Percentiles rank a stretch among this genome's conserved stretches.
These are phyloP conservation scores for Atherix ibis DNA, from an alignment of 2,888 invertebrate genomes.

Conservation along the genomic window DNA sequence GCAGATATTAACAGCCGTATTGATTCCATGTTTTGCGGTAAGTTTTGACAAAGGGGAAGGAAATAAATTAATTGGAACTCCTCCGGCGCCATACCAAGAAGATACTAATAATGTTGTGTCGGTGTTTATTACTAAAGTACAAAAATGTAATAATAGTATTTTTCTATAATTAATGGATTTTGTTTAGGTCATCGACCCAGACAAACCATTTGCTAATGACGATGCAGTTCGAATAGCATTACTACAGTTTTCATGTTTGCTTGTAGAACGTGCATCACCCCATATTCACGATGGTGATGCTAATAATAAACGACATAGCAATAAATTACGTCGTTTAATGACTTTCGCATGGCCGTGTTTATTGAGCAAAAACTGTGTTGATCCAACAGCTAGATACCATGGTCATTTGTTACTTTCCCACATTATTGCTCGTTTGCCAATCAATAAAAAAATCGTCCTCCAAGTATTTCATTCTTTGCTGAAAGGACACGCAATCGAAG, in stretches of 20 bases:
- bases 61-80: constrained; percentile 72
- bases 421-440: constrained; percentile 94
- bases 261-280: constrained; percentile 89
- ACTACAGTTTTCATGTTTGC: constrained; percentile 83
- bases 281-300: constrained; percentile 83
- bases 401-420: constrained; percentile 90
- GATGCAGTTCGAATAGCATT: constrained; percentile 89
- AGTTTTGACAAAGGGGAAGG: constrained; percentile 86
- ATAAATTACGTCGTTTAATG: constrained; percentile 85
- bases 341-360: constrained; percentile 99
- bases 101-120: constrained; percentile 85
- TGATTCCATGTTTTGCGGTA: constrained; percentile 87
- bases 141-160: too few species aligned
- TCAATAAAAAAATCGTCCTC: constrained; percentile 90
- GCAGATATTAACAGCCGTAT: constrained; percentile 64
- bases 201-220: constrained; percentile 70
- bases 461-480: constrained; percentile 81
- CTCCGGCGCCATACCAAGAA: constrained; percentile 73
- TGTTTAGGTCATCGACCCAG: constrained; percentile 67
- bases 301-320: constrained; percentile 83
- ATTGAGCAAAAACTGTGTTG: constrained; percentile 84
- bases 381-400: constrained; percentile 93
- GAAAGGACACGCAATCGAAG: constrained; percentile 91
- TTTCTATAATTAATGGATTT: too few species aligned
- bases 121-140: constrained; percentile 76